These are phyloP conservation scores for Cryptoprocta ferox DNA, from an alignment of 2,797 vertebrate genomes.

Conservation along the genomic window DNA sequence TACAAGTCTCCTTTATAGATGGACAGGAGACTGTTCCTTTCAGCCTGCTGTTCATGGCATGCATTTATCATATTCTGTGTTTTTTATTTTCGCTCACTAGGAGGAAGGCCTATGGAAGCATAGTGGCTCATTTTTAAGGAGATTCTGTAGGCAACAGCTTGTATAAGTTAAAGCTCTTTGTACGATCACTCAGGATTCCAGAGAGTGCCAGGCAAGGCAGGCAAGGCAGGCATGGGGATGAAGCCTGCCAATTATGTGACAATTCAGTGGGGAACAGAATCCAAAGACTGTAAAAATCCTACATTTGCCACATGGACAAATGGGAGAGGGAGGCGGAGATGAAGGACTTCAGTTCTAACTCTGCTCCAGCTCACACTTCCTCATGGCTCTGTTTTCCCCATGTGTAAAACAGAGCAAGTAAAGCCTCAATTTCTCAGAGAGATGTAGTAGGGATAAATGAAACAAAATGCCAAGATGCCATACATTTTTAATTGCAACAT, in stretches of 20 bases:
- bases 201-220: not conserved
- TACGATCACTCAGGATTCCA: slow-evolving; percentile 37
- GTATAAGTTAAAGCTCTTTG: not conserved
- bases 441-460: not conserved
- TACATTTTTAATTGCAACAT: slow-evolving; percentile 59
- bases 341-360: not conserved
- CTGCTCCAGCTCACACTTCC: not conserved
- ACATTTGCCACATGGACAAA: not conserved
- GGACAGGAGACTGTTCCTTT: slow-evolving; percentile 57
- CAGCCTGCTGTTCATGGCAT: slow-evolving; percentile 41
- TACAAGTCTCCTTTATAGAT: slow-evolving; percentile 20
- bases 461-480: not conserved
- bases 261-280: not conserved
- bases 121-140: slow-evolving; percentile 38
- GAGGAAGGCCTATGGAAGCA: slow-evolving; percentile 16
- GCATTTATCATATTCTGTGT: not conserved
- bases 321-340: not conserved
- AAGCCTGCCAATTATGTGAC: slow-evolving; percentile 53
- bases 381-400: not conserved
- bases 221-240: not conserved
- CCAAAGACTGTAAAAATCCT: not conserved
- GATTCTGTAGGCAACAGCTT: slow-evolving; percentile 30
- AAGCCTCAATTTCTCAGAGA: not conserved
- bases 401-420: not conserved
- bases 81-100: slow-evolving; percentile 30